Base-by-base conservation (phyloP, 2,113 vertebrate species). In the Solea solea region DNA sequence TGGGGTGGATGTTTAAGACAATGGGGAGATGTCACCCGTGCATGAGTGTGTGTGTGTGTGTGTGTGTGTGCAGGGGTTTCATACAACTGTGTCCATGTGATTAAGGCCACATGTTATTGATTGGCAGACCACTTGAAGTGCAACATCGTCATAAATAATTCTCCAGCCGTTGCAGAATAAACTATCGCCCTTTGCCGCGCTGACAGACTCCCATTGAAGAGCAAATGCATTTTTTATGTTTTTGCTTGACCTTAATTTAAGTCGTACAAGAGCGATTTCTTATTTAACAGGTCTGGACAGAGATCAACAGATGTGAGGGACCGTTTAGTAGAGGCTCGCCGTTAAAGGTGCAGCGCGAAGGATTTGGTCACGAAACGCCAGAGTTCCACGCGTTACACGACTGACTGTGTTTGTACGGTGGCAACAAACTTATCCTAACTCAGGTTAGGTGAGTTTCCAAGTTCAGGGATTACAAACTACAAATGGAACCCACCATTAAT, bases 231-330 rank as follows among this genome's bases (percentile, higher is more conserved):
- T 87, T 90, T 91, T 91, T 80, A 91, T 90, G 87, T 76, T 86
- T 91, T 90, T 77, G 81, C 86, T 89, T 86, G 82, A 90, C 89
- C 89, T 87, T 91, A 86, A 90, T 91, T 88, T 86, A 91, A 88
- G 81, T 70, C 76, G 81, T 85, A 88, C 87, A 79, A 80, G 81
- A 63, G 57, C 54, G 13, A 89, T 90, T 82, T 86, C 76, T 90
- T 90, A 91, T 91, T 90, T 88, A 90, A 73, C 63, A 82, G 81
- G 73, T 81, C 72, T 62, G 71, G 49, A 4, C 9, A 54, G 70
- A 80, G 84, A 87, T 84, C 90, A 89, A 90, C 84, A 86, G 84
- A 85, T 88, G 88, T 54, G 58, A 68, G 66, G 78, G 83, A 21
- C 15, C 2, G 6, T 9, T 8, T 73, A n/a, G 75, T 85, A 69